These are phyloP conservation scores for Ephestia elutella DNA, from an alignment of 1,140 invertebrate genomes.

Conservation along the genomic window DNA sequence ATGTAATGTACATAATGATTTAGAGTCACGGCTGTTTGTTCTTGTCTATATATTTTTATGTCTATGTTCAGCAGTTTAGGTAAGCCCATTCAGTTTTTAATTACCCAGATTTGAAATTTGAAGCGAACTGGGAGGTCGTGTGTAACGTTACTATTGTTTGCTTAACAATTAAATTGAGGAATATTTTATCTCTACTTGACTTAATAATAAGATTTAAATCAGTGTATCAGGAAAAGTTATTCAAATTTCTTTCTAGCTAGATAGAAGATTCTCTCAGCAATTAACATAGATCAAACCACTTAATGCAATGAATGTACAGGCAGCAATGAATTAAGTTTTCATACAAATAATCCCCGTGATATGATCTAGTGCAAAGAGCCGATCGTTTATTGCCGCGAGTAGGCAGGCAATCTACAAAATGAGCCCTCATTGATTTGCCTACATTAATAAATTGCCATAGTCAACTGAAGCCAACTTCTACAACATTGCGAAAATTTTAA, in stretches of 20 bases:
- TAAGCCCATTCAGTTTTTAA: constrained; percentile 43
- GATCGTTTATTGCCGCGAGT: constrained; percentile 56
- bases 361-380: constrained; percentile 28
- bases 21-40: not conserved
- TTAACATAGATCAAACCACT: not conserved
- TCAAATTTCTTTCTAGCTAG: too few relatives aligned
- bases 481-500: not conserved
- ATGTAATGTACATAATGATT: too few relatives aligned
- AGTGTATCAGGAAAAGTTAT: too few relatives aligned
- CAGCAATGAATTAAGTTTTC: not conserved
- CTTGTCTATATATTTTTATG: not conserved
- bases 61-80: constrained; percentile 10
- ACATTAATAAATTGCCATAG: constrained; percentile 64
- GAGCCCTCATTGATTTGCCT: constrained; percentile 64
- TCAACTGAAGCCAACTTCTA: constrained; percentile 23
- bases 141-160: not conserved
- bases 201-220: not conserved
- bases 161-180: not conserved
- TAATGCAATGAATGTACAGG: not conserved
- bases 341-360: not conserved
- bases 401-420: constrained; percentile 62
- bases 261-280: too few relatives aligned
- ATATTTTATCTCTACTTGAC: not conserved
- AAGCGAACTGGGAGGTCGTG: constrained; percentile 23
- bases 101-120: constrained; percentile 33